Evolutionary conservation across 2,113 vertebrate genomes (phyloP), one percentile per base, ranked within the genome.

Genomic region (Coregonus clupeaformis): DNA sequence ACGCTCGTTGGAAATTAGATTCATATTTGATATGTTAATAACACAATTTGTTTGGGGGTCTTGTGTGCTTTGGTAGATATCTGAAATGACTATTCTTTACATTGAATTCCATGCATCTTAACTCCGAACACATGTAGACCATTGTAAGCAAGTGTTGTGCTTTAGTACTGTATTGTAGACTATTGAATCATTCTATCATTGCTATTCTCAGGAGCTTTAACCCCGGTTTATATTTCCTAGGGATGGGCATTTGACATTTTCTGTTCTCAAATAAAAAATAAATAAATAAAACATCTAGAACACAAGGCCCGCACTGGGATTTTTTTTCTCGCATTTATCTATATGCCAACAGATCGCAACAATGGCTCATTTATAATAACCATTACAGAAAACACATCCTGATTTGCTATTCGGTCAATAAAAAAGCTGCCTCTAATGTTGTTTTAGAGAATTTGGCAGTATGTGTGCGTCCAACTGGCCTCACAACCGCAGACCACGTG

Each of bases 1-100:
- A n/a, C 65, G 2, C 18, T 67, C 7, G 12, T 32, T 32, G 29
- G 18, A 67, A 67, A 67, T 67, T 16, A 20, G 65, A 20, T 42
- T 64, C 22, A 42, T 63, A 63, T 72, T 72, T 64, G 30, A 60
- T 36, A 42, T 60, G 71, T 29, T 29, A 62, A 27, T 63, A 29
- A 29, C 49, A 29, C 49, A 4, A 30, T 32, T 22, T 72, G 49
- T 72, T 62, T 29, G 32, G 1, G 13, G 24, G 25, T 22, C 68
- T 49, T 32, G 29, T 72, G 30, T 63, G 16, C 18, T 16, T 7
- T 42, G 29, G 30, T 67, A 32, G 16, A 18, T 30, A 65, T 29
- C 65, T 67, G 65, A 67, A 36, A 67, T 18, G 30, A 9, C 65
- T 36, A n/a, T 67, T 67, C 27, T 67, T 67, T 32, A 6, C 16